Conservation (phyloP, 2,888 invertebrate species). For the Pollenia amentaria region DNA sequence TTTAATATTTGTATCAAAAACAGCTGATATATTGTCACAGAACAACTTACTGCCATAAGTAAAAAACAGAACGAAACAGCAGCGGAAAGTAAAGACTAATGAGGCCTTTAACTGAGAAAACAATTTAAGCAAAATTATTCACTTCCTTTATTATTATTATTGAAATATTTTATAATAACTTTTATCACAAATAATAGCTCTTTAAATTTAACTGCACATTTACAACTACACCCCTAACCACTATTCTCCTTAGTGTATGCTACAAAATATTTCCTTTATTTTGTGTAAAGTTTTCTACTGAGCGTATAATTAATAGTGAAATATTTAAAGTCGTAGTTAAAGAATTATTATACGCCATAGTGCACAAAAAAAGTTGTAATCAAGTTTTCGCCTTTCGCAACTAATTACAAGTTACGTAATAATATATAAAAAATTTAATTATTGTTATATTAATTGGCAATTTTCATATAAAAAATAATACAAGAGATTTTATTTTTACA, state of each 20-base stretch:
- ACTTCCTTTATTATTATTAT: no score
- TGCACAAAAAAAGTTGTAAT: conserved; percentile 35
- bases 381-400: conserved; percentile 35
- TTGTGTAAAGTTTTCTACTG: not conserved
- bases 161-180: no score
- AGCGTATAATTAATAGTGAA: conserved; percentile 12
- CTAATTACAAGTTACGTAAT: conserved; percentile 50
- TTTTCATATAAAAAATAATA: not conserved
- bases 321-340: not conserved
- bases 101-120: no score
- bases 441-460: conserved; percentile 48
- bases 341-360: conserved; percentile 22
- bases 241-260: not conserved
- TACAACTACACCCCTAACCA: not conserved
- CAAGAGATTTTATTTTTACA: conserved; percentile 30
- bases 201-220: no score
- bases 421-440: conserved; percentile 44
- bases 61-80: not conserved
- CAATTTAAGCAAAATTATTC: no score
- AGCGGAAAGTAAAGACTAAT: not conserved
- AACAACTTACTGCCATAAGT: not conserved
- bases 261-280: not conserved
- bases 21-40: not conserved
- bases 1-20: not conserved
- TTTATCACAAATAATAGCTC: no score